Evolutionary conservation across 2,113 vertebrate species (phyloP).

Genomic region (Myocastor coypus): DNA sequence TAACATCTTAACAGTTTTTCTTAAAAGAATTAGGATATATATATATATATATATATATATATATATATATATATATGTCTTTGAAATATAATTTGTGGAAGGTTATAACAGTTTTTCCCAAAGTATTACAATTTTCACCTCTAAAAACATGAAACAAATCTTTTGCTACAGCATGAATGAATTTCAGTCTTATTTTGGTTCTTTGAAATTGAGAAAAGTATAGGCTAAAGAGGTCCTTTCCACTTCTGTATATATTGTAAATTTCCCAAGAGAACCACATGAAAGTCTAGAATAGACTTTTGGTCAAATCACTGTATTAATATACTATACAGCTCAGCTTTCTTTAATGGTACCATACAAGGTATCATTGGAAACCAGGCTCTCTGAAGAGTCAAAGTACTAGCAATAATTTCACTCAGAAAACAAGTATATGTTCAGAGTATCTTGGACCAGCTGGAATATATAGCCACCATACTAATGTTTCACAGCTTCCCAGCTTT

Average conservation of each 20-base stretch:
- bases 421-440: neutral
- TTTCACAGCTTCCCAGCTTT: neutral
- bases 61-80: no score
- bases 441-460: neutral
- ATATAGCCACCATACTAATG: no score
- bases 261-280: neutral
- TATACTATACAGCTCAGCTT: neutral
- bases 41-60: no score
- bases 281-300: neutral
- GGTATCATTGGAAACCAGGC: neutral
- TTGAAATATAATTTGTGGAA: constrained; percentile 8
- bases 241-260: no score
- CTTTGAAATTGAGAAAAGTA: neutral
- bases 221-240: neutral
- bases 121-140: neutral
- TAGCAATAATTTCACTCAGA: neutral
- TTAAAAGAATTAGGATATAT: neutral
- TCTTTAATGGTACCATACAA: neutral
- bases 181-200: neutral
- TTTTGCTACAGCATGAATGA: neutral
- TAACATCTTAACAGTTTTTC: neutral
- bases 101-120: neutral
- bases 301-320: neutral
- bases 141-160: neutral
- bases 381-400: neutral